These are phyloP conservation scores for Macroramphosus scolopax DNA, from an alignment of 2,797 vertebrate genomes.

Conservation along the genomic window DNA sequence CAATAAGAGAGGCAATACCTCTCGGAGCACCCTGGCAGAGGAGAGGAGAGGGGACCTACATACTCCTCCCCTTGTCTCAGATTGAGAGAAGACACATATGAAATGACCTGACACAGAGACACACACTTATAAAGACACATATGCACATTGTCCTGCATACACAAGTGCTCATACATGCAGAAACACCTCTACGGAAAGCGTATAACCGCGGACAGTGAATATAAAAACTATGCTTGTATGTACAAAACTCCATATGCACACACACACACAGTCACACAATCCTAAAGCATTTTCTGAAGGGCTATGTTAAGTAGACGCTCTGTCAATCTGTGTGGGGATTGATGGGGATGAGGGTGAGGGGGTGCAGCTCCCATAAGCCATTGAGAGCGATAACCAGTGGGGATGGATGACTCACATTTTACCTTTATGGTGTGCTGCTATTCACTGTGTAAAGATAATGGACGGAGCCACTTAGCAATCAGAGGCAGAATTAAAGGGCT, in stretches of 20 bases:
- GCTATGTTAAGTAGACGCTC: conserved; percentile 42
- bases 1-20: conserved; percentile 76
- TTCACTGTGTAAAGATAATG: conserved; percentile 75
- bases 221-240: conserved; percentile 7
- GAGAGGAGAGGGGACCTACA: conserved; percentile 38
- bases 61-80: conserved; percentile 43
- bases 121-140: conserved; percentile 11
- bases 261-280: conserved; percentile 5
- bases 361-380: conserved; percentile 35
- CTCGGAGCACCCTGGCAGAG: conserved; percentile 48
- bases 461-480: conserved; percentile 73
- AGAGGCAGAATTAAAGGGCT: conserved; percentile 70
- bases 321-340: conserved; percentile 45
- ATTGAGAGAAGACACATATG: conserved; percentile 38
- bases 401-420: conserved; percentile 75
- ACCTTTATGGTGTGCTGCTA: conserved; percentile 69
- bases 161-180: conserved; percentile 30
- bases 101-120: conserved; percentile 43
- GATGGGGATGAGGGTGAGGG: conserved; percentile 3
- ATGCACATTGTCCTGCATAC: conserved; percentile 33
- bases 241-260: neutral
- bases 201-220: conserved; percentile 10
- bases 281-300: conserved; percentile 43
- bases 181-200: conserved; percentile 18
- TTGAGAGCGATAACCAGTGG: conserved; percentile 58